Base-by-base conservation (phyloP, 2,113 vertebrate species). In the Mirounga angustirostris region DNA sequence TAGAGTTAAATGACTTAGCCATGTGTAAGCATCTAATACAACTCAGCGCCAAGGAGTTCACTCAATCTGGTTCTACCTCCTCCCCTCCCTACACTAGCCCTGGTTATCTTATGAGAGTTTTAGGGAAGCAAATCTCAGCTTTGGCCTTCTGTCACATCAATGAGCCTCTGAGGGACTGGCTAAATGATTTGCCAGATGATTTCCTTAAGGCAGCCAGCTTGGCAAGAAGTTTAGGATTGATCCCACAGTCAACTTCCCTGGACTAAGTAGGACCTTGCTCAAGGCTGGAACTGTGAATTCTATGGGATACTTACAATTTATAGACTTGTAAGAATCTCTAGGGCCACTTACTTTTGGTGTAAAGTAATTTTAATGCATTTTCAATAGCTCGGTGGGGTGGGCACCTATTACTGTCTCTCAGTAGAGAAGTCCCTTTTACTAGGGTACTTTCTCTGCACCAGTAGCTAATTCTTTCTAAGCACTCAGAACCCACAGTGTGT, bases 291-390 rank as follows among this genome's bases (percentile, higher is more conserved):
- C 52, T 30, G 12, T 24, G 30, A 92, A 85, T 52, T 63, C 13
- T 36, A 16, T 18, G 24, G 0, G 33, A 33, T 36, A 1, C 19
- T 24, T 73, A 56, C 24, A 46, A 24, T 65, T 13, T 93, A 19
- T 14, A 86, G 46, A 74, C 6, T 69, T 69, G 15, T 16, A 88
- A 82, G 43, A n/a, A 28, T 54, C 65, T 54, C 76, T 19, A 43
- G 16, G 78, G 36, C 15, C 2, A 2, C 22, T 71, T 50, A 61
- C 24, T 88, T 88, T 59, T 87, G 46, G 2, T 1, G 3, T 40
- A 63, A 97, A 69, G 43, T 84, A 33, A 83, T 65, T 83, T 65
- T 79, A 16, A 61, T 12, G 9, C 26, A 24, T 91, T 87, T 96
- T 71, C 69, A 73, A 58, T 4, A 43, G 50, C 5, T 67, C 1